Percentiles rank a stretch among this genome's conserved stretches.
Conservation (phyloP, 2,113 vertebrate genomes). For the Engystomops pustulosus region DNA sequence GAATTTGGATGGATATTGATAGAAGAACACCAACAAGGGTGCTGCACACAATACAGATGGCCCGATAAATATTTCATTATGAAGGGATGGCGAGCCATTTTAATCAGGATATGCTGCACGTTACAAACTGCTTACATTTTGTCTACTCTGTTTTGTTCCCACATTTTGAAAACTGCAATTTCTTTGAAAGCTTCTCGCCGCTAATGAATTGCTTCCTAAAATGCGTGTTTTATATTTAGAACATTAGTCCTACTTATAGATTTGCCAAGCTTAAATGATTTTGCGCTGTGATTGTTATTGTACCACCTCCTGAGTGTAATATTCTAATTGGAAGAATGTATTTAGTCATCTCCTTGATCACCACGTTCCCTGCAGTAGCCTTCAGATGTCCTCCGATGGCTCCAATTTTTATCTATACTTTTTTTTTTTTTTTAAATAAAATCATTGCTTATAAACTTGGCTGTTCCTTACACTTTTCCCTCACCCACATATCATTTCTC, state of each 20-base stretch:
- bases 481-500: too few species aligned
- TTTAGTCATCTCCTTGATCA: neutral
- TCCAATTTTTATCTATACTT: neutral
- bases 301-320: neutral
- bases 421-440: neutral
- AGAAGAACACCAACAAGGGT: neutral
- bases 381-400: neutral
- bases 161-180: neutral
- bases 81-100: neutral
- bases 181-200: neutral
- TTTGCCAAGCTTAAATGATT: neutral
- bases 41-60: slow-evolving; percentile 27
- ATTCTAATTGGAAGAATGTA: neutral
- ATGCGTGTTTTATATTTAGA: slow-evolving; percentile 5
- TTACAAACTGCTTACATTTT: neutral
- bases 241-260: neutral
- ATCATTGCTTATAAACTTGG: too few species aligned
- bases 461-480: too few species aligned
- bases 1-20: neutral
- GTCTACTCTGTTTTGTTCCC: neutral
- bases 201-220: slow-evolving; percentile 24
- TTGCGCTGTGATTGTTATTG: neutral
- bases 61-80: slow-evolving; percentile 46
- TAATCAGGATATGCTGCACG: slow-evolving; percentile 5
- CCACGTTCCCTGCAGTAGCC: neutral